Conservation (phyloP, 1,140 invertebrate species). For the Coptotermes formosanus region DNA sequence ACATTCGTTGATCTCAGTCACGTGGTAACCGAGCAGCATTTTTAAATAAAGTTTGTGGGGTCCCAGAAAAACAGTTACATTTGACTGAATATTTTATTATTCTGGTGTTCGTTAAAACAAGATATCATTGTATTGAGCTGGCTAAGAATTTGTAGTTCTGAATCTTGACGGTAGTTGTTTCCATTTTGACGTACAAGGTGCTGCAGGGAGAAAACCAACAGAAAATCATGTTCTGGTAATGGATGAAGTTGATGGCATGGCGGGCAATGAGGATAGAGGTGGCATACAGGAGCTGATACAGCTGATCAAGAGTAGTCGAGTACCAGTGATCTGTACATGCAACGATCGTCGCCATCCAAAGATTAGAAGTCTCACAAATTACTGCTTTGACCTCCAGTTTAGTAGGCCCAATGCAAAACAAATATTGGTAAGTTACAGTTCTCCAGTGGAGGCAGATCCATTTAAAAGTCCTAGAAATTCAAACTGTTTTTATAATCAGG, state of each 20-base stretch:
- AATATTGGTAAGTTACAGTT: constrained; percentile 71
- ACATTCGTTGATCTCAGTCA: no score
- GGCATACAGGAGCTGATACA: constrained; percentile 92
- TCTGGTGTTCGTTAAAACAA: no score
- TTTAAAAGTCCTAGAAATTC: no score
- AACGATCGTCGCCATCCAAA: constrained; percentile 95
- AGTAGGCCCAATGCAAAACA: constrained; percentile 81
- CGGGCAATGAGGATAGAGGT: constrained; percentile 97
- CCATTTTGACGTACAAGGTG: constrained; percentile 21
- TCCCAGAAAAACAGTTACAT: no score
- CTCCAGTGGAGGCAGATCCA: no score
- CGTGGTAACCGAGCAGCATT: no score
- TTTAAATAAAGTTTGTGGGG: no score
- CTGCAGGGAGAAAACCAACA: constrained; percentile 33
- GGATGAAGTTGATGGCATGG: constrained; percentile 99
- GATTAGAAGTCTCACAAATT: constrained; percentile 88
- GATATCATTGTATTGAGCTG: no score
- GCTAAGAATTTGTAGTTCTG: not conserved
- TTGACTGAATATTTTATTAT: no score
- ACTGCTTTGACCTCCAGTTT: constrained; percentile 93
- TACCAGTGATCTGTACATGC: constrained; percentile 98
- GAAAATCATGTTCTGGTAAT: constrained; percentile 91
- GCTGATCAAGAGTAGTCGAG: constrained; percentile 85
- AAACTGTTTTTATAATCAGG: no score
- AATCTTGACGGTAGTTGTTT: not conserved